Percentiles rank a stretch among this genome's conserved stretches.
These are phyloP conservation scores for Candoia aspera DNA, from an alignment of 2,113 vertebrate species.

Conservation along the genomic window DNA sequence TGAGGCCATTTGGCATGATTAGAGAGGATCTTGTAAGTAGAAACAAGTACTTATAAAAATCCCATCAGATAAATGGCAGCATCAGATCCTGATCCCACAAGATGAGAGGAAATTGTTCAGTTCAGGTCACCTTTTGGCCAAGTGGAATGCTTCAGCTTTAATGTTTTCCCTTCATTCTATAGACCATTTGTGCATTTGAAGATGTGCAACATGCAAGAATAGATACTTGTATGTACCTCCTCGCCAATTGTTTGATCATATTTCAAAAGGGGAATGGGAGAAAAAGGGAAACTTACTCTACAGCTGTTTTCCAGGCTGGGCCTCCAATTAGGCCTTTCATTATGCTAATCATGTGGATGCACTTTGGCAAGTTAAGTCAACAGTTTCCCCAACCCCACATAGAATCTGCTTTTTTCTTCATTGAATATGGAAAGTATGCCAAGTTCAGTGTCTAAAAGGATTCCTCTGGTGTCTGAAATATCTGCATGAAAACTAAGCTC, in stretches of 20 bases:
- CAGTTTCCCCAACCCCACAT: neutral
- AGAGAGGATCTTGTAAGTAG: slow-evolving; percentile 7
- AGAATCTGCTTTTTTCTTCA: neutral
- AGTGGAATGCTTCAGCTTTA: slow-evolving; percentile 37
- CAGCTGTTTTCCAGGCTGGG: slow-evolving; percentile 23
- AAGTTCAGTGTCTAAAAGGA: slow-evolving; percentile 15
- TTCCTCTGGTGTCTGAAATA: slow-evolving; percentile 23
- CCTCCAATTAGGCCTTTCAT: slow-evolving; percentile 37
- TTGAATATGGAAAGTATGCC: slow-evolving; percentile 40
- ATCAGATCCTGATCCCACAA: slow-evolving; percentile 32
- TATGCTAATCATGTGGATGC: neutral
- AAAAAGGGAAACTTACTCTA: neutral
- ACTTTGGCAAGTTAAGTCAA: slow-evolving; percentile 5
- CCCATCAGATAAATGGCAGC: slow-evolving; percentile 20
- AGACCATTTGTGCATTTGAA: slow-evolving; percentile 40
- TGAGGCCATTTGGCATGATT: slow-evolving; percentile 21
- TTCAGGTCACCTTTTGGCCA: slow-evolving; percentile 31
- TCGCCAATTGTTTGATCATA: slow-evolving; percentile 29
- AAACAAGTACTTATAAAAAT: neutral
- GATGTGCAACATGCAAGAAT: slow-evolving; percentile 18
- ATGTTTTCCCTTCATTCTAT: slow-evolving; percentile 37
- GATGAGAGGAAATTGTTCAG: slow-evolving; percentile 32
- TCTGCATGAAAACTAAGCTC: slow-evolving; percentile 46
- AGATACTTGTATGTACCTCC: slow-evolving; percentile 17
- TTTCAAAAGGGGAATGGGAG: neutral